Evolutionary conservation across 2,797 vertebrate species (phyloP).

Genomic region (Gymnopithys bicolor): DNA sequence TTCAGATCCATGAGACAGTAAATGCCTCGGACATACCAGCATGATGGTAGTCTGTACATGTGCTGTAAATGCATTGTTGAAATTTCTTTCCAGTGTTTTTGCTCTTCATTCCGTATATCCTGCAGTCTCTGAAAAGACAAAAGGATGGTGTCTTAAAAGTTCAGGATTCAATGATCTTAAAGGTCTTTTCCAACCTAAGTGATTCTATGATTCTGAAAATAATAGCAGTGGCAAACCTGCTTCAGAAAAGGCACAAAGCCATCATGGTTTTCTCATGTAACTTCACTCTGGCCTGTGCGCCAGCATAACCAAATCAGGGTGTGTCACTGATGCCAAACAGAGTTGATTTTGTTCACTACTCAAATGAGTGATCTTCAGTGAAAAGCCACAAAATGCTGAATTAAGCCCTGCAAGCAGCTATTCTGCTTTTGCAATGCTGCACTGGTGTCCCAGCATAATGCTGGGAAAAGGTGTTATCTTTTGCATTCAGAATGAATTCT

Average conservation of each 20-base stretch:
- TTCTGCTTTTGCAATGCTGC: not conserved
- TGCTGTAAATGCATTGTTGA: not conserved
- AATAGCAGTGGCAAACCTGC: not conserved
- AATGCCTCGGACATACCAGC: fast-evolving
- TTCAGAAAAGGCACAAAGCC: not conserved
- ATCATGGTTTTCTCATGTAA: not conserved
- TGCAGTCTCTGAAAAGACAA: not conserved
- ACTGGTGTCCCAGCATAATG: not conserved
- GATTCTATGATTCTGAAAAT: not conserved
- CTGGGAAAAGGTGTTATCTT: not conserved
- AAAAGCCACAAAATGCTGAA: not conserved
- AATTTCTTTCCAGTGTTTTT: not conserved
- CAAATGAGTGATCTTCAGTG: not conserved
- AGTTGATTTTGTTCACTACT: not conserved
- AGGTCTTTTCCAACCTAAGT: not conserved
- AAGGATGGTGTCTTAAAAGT: not conserved
- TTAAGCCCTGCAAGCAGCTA: not conserved
- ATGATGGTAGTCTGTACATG: not conserved
- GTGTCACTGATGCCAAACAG: not conserved
- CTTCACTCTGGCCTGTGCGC: not conserved
- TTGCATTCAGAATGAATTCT: not conserved
- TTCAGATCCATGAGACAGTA: not conserved
- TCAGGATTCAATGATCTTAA: not conserved
- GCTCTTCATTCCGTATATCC: not conserved
- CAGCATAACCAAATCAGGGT: not conserved